Percentiles rank a stretch among this genome's conserved stretches.
Conservation (phyloP, 2,888 invertebrate species). For the Leptura quadrifasciata region DNA sequence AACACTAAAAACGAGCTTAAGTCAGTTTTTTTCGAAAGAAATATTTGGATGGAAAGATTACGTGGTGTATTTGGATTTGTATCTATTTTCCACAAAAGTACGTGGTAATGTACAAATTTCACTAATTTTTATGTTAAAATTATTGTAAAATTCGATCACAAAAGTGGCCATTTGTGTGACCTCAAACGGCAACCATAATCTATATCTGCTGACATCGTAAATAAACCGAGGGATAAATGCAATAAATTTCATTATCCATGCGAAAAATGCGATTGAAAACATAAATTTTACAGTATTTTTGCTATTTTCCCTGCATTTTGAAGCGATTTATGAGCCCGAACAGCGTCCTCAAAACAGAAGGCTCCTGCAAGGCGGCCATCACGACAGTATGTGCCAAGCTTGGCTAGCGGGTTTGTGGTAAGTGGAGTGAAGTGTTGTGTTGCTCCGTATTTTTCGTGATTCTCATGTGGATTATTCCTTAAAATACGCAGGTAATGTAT, state of each 20-base stretch:
- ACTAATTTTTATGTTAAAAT: slow-evolving; percentile 25
- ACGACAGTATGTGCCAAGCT: slow-evolving; percentile 72
- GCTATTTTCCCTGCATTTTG: slow-evolving; percentile 50
- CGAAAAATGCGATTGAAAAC: slow-evolving; percentile 51
- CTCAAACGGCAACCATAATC: slow-evolving; percentile 55
- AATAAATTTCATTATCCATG: slow-evolving; percentile 44
- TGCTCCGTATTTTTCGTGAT: slow-evolving; percentile 73
- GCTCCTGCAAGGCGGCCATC: slow-evolving; percentile 71
- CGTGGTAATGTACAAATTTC: slow-evolving; percentile 34
- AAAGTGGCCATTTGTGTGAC: slow-evolving; percentile 52
- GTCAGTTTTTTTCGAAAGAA: slow-evolving; percentile 37
- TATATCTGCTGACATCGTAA: slow-evolving; percentile 56
- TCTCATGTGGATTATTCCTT: slow-evolving; percentile 73
- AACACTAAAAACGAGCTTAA: slow-evolving; percentile 42
- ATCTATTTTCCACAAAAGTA: slow-evolving; percentile 33
- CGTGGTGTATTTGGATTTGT: slow-evolving; percentile 17
- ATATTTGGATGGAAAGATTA: slow-evolving; percentile 27
- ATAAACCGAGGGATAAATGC: slow-evolving; percentile 40
- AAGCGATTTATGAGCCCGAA: slow-evolving; percentile 49
- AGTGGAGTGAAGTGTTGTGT: slow-evolving; percentile 74
- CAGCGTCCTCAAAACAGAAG: slow-evolving; percentile 51
- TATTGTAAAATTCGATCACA: slow-evolving; percentile 23
- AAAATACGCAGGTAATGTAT: slow-evolving; percentile 73
- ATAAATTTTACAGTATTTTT: slow-evolving; percentile 63
- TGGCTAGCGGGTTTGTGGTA: slow-evolving; percentile 72